Evolutionary conservation across 2,797 vertebrate species (phyloP).

Genomic region (Eospalax fontanierii): DNA sequence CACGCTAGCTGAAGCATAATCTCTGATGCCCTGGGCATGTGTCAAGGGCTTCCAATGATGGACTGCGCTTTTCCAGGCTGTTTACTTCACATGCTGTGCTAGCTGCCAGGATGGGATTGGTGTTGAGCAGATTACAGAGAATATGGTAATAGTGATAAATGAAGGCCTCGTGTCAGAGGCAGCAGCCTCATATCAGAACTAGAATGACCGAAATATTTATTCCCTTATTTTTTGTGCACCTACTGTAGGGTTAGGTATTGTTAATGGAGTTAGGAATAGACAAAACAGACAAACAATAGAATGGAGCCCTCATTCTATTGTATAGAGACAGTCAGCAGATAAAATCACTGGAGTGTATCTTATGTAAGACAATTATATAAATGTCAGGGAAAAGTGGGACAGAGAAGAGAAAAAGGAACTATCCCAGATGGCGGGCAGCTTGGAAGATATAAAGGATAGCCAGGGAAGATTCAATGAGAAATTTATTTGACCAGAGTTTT

Average conservation of each 20-base stretch:
- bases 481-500: background rate
- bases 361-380: background rate
- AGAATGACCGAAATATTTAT: background rate
- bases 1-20: background rate
- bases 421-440: background rate
- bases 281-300: background rate
- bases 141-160: background rate
- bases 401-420: background rate
- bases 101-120: background rate
- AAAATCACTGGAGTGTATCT: background rate
- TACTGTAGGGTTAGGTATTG: background rate
- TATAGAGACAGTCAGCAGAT: conserved; percentile 11
- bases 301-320: background rate
- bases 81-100: background rate
- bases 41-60: background rate
- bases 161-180: background rate
- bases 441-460: background rate
- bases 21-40: background rate
- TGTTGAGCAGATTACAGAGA: background rate
- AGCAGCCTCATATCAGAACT: conserved; percentile 1
- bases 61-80: background rate
- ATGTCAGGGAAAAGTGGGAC: background rate
- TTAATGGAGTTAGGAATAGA: background rate
- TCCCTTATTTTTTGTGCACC: conserved; percentile 1
- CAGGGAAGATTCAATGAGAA: background rate